Conservation (phyloP, 2,797 vertebrate species). For the Podarcis lilfordi region DNA sequence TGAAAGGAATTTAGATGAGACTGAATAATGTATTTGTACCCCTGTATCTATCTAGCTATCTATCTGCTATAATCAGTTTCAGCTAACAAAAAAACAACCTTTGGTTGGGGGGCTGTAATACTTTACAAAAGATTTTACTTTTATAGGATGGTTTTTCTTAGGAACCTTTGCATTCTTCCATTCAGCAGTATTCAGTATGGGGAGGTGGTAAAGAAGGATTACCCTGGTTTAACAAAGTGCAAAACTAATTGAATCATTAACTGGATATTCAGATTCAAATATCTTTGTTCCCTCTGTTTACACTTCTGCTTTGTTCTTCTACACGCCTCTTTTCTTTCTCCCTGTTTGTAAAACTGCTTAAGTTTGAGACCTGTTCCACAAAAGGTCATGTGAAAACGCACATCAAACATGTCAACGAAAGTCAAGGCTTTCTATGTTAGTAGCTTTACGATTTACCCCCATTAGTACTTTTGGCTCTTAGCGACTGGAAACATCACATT, state of each 20-base stretch:
- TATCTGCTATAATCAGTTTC: constrained; percentile 10
- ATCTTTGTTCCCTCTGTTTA: constrained; percentile 76
- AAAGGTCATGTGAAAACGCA: constrained; percentile 79
- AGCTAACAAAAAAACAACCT: constrained; percentile 30
- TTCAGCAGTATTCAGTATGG: constrained; percentile 68
- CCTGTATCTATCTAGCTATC: constrained; percentile 32
- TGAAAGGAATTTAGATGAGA: constrained; percentile 44
- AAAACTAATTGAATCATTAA: constrained; percentile 87
- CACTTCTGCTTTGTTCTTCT: constrained; percentile 73
- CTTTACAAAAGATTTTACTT: constrained; percentile 58
- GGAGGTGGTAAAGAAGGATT: constrained; percentile 80
- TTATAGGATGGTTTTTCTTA: constrained; percentile 59
- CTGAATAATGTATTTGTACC: constrained; percentile 35
- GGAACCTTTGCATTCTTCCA: constrained; percentile 66
- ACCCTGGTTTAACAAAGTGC: constrained; percentile 80
- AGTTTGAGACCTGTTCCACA: constrained; percentile 54
- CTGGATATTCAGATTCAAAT: constrained; percentile 86
- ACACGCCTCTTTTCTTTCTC: constrained; percentile 66
- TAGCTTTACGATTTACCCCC: rapidly evolving
- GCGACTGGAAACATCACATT: constrained; percentile 31
- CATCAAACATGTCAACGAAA: constrained; percentile 42
- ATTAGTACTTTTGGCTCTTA: constrained; percentile 21
- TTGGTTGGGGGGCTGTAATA: constrained; percentile 58
- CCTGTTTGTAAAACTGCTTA: constrained; percentile 80
- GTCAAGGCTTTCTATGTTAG: constrained; percentile 45